Evolutionary conservation across 1,140 invertebrate genomes (phyloP).

Genomic region (Panagrolaimus sp.): DNA sequence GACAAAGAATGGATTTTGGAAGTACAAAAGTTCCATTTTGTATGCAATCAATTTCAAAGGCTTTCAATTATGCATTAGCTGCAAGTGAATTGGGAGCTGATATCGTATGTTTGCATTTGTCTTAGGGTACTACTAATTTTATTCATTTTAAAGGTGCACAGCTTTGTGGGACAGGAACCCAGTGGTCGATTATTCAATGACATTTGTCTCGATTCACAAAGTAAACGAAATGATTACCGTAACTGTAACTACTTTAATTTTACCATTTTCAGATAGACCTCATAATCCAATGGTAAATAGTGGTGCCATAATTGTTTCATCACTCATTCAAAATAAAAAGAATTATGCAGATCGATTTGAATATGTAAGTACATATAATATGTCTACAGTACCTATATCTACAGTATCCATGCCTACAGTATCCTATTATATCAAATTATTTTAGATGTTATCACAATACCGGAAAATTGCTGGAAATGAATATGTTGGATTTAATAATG

Average conservation of each 20-base stretch:
- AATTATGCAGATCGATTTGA: slow-evolving; percentile 61
- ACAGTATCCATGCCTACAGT: no score
- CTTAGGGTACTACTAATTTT: neutral
- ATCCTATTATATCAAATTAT: slow-evolving; percentile 36
- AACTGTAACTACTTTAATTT: neutral
- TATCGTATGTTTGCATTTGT: slow-evolving; percentile 17
- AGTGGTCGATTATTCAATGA: slow-evolving; percentile 94
- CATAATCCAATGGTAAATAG: slow-evolving; percentile 98
- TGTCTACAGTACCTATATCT: neutral
- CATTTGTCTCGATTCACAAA: slow-evolving; percentile 74
- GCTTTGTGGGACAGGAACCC: slow-evolving; percentile 90
- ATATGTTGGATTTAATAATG: slow-evolving; percentile 89
- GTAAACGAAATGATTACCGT: neutral
- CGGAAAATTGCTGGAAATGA: slow-evolving; percentile 77
- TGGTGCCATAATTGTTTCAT: slow-evolving; percentile 77
- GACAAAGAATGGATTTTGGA: slow-evolving; percentile 56
- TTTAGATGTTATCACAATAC: slow-evolving; percentile 64
- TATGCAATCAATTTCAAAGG: slow-evolving; percentile 66
- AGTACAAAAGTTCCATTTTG: slow-evolving; percentile 42
- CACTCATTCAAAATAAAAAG: slow-evolving; percentile 41
- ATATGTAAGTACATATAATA: slow-evolving; percentile 59
- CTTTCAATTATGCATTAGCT: slow-evolving; percentile 69
- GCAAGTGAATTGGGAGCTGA: slow-evolving; percentile 44
- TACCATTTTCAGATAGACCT: slow-evolving; percentile 73
- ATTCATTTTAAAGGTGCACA: slow-evolving; percentile 24